Evolutionary conservation across 1,140 invertebrate genomes (phyloP), one percentile per base, ranked within the genome.

Genomic region (Stenopsyche tienmushanensis): DNA sequence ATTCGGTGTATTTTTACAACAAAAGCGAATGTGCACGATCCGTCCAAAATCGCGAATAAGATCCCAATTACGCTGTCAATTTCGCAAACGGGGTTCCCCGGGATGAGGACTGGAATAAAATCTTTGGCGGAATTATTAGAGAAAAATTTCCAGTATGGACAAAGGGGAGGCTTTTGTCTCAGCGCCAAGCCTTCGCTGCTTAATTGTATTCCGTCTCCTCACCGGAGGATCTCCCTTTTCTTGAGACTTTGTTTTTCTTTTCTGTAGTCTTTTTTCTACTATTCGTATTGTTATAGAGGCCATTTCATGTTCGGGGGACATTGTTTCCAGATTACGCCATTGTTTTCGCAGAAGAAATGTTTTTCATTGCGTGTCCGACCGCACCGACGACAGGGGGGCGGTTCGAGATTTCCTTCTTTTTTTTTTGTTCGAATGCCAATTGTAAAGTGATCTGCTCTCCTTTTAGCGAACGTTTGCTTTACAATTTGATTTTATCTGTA

Each of bases 191-290:
- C 7, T 52, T 24, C 49, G 49, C 20, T 13, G 20, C 52, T 10
- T 55, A 55, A 55, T 55, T 55, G 52, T 55, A 55, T 55, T 25
- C 29, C 10, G 17, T 39, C 24, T 34, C 13, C 20, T 55, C n/a
- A 26, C 13, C 5, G 23, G 21, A 1, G 15, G n/a, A 10, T n/a
- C 21, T 49, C 47, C 17, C 29, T 34, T 34, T 34, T n/a, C n/a
- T n/a, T 5, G 39, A 24, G 29, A 55, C 52, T 34, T 55, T 55
- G 47, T 50, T 18, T 50, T 55, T 55, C 15, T 24, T 24, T 55
- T 55, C 26, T 15, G 29, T 34, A 5, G n/a, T 15, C 49, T 24
- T 24, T 8, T 55, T 55, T 34, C 18, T 20, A 26, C 26, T 18
- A 13, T 15, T 29, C 13, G 24, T 34, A 39, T 26, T 53, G 50